Conservation (phyloP, 2,888 invertebrate genomes). For the Polyommatus iphigenia region DNA sequence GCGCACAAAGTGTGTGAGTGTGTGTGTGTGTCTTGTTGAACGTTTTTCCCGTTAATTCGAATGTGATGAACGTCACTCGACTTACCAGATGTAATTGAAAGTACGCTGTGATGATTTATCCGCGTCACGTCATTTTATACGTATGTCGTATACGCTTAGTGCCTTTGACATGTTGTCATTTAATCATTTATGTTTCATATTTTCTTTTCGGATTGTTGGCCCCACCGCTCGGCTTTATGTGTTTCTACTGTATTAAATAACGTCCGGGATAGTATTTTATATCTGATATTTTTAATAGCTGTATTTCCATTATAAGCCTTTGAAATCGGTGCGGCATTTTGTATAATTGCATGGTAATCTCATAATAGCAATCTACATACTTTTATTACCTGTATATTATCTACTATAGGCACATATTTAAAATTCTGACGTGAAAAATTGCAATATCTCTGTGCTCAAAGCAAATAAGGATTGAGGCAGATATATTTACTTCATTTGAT, state of each 20-base stretch:
- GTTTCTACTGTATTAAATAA: constrained; percentile 21
- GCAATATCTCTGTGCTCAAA: no score
- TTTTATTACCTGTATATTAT: no score
- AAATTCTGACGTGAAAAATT: no score
- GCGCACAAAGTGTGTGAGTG: not conserved
- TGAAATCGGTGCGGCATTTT: not conserved
- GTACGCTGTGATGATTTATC: constrained; percentile 35
- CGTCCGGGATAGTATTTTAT: not conserved
- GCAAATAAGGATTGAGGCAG: no score
- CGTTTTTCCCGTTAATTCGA: constrained; percentile 37
- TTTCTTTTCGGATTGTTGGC: constrained; percentile 17
- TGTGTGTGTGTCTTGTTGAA: constrained; percentile 35
- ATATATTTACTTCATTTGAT: no score
- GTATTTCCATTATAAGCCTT: not conserved
- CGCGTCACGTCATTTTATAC: constrained; percentile 34
- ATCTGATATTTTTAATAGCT: not conserved
- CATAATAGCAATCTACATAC: not conserved
- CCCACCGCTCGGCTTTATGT: constrained; percentile 5
- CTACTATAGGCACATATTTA: no score
- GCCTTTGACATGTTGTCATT: constrained; percentile 28
- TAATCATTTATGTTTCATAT: constrained; percentile 28
- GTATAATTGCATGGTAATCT: not conserved
- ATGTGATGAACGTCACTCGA: constrained; percentile 37
- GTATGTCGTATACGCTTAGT: constrained; percentile 33
- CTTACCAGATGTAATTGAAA: constrained; percentile 37